Evolutionary conservation across 2,888 invertebrate genomes (phyloP).

Genomic region (Zygothrica quintamaculata): DNA sequence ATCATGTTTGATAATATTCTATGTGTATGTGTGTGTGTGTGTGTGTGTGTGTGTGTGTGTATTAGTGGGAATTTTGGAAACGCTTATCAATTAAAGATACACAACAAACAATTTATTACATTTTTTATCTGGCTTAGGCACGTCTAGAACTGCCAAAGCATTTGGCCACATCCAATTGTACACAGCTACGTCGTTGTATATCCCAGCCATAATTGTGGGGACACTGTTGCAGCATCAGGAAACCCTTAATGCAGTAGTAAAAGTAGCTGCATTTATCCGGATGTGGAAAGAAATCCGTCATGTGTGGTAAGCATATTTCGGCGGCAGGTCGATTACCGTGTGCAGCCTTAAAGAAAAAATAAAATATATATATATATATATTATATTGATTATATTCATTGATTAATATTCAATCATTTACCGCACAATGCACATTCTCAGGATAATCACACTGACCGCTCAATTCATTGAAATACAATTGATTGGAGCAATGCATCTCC

Average conservation of each 20-base stretch:
- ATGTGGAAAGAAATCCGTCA: conserved; percentile 82
- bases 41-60: no score
- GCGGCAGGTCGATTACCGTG: conserved; percentile 62
- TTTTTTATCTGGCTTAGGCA: conserved; percentile 39
- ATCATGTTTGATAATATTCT: conserved; percentile 54
- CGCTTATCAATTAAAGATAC: conserved; percentile 57
- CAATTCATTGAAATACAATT: conserved; percentile 78
- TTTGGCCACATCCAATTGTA: conserved; percentile 77
- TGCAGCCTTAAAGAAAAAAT: not conserved
- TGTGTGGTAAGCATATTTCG: conserved; percentile 75
- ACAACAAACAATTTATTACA: conserved; percentile 31
- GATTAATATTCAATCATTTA: conserved; percentile 37
- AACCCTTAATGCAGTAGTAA: conserved; percentile 83
- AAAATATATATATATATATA: not conserved
- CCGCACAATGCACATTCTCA: conserved; percentile 77
- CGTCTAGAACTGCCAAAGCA: conserved; percentile 65
- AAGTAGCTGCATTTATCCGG: conserved; percentile 83
- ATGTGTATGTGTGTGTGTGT: no score
- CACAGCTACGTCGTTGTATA: conserved; percentile 77
- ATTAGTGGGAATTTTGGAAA: conserved; percentile 56
- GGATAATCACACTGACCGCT: conserved; percentile 81
- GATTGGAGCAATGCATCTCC: conserved; percentile 81
- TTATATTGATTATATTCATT: not conserved
- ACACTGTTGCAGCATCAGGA: conserved; percentile 82
- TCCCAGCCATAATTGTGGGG: conserved; percentile 84